Conservation (phyloP, 2,888 invertebrate genomes). For the Volucella inflata region DNA sequence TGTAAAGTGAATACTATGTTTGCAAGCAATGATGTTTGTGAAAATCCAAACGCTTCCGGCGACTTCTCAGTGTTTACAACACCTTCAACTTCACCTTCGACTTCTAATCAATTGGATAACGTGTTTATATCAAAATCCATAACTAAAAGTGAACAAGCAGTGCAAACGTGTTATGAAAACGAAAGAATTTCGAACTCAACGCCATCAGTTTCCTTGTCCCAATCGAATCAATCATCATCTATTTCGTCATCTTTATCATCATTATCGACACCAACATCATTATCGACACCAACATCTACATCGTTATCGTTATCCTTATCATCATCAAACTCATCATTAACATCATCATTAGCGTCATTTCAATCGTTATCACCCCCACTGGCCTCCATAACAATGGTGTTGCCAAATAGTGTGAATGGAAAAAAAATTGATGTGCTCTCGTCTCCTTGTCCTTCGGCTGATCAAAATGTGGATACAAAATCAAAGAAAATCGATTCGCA, state of each 20-base stretch:
- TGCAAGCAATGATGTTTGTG: conserved; percentile 19
- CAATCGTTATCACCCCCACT: conserved; percentile 33
- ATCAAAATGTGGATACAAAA: conserved; percentile 50
- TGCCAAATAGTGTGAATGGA: conserved; percentile 45
- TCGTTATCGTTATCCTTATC: conserved; percentile 18
- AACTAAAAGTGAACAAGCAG: conserved; percentile 47
- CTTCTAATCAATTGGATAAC: background rate
- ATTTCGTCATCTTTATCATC: conserved; percentile 8
- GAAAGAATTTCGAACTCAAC: background rate
- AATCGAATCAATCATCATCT: too few relatives aligned
- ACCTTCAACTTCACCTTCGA: background rate
- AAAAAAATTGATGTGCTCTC: conserved; percentile 54
- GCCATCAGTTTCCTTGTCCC: too few relatives aligned
- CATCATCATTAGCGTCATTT: conserved; percentile 41
- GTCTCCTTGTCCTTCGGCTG: conserved; percentile 3
- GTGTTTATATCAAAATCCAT: background rate
- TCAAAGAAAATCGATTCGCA: conserved; percentile 49
- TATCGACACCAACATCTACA: conserved; percentile 16
- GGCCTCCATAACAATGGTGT: conserved; percentile 41
- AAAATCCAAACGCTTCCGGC: conserved; percentile 47
- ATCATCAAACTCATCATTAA: conserved; percentile 25
- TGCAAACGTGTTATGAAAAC: conserved; percentile 38
- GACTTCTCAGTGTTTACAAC: conserved; percentile 27
- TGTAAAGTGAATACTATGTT: conserved; percentile 37
- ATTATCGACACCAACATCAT: conserved; percentile 23